Percentiles rank a stretch among this genome's conserved stretches.
Evolutionary conservation across 2,797 vertebrate species (phyloP).

Genomic region (Centroberyx gerrardi): DNA sequence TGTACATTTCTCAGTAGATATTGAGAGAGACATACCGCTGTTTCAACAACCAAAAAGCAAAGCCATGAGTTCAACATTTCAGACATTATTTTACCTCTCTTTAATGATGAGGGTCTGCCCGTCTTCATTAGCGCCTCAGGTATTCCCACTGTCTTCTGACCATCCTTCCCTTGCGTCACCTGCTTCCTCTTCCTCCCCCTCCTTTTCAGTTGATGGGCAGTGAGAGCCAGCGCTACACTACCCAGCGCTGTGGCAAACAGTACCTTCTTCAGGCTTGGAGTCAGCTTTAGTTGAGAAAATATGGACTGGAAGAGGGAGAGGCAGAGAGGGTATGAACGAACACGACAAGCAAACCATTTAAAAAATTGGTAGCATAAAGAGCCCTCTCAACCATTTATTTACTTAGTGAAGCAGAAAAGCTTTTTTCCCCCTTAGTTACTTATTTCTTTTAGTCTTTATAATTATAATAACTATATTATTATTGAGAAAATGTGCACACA

Average conservation of each 20-base stretch:
- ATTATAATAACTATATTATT: too few species aligned
- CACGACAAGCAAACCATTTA: background rate
- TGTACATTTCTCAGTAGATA: background rate
- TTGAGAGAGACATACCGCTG: background rate
- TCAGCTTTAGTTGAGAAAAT: slow-evolving; percentile 94
- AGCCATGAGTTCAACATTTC: background rate
- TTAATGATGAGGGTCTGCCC: slow-evolving; percentile 89
- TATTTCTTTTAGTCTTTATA: background rate
- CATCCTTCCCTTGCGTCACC: slow-evolving; percentile 80
- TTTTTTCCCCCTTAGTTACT: background rate
- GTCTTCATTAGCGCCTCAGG: slow-evolving; percentile 89
- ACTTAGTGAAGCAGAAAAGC: background rate
- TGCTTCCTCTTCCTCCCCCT: slow-evolving; percentile 94
- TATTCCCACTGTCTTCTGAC: slow-evolving; percentile 85
- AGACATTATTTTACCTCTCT: slow-evolving; percentile 87
- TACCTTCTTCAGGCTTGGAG: slow-evolving; percentile 95
- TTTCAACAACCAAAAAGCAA: background rate
- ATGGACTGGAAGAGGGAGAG: slow-evolving; percentile 75
- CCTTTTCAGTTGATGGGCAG: slow-evolving; percentile 96
- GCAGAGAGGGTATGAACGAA: background rate
- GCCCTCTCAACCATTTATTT: background rate
- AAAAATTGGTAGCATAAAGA: too few species aligned
- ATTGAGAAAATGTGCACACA: too few species aligned
- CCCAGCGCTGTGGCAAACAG: slow-evolving; percentile 97
- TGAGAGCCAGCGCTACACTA: slow-evolving; percentile 95